Evolutionary conservation across 1,140 invertebrate species (phyloP).

Genomic region (Notospermus geniculatus): DNA sequence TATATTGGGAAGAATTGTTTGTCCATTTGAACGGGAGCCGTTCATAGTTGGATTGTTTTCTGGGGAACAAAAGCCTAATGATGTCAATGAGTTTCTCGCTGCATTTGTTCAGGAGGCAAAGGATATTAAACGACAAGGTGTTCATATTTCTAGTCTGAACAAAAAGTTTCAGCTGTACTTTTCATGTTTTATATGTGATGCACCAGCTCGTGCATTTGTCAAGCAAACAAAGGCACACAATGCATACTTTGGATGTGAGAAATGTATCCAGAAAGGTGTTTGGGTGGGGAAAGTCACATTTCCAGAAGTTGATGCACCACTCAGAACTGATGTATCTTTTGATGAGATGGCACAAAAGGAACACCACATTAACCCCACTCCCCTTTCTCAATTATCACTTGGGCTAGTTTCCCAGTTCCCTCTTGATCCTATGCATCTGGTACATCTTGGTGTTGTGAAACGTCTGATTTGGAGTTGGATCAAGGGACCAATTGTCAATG

Average conservation of each 20-base stretch:
- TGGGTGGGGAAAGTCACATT: constrained; percentile 27
- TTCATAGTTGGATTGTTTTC: constrained; percentile 20
- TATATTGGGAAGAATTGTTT: constrained; percentile 3
- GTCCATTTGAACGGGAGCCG: background rate
- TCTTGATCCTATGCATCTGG: constrained; percentile 46
- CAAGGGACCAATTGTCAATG: constrained; percentile 10
- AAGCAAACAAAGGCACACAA: constrained; percentile 17
- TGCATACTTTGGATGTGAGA: constrained; percentile 18
- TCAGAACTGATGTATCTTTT: constrained; percentile 38
- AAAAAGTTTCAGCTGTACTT: constrained; percentile 10
- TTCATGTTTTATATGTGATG: constrained; percentile 21
- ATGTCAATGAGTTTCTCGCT: constrained; percentile 11
- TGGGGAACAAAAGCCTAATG: constrained; percentile 16
- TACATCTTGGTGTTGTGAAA: constrained; percentile 39
- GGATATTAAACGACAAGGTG: constrained; percentile 6
- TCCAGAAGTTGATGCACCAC: constrained; percentile 23
- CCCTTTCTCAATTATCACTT: constrained; percentile 21
- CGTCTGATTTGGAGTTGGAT: constrained; percentile 43
- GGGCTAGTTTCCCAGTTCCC: constrained; percentile 33
- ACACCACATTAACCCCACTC: constrained; percentile 17
- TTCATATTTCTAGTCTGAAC: background rate
- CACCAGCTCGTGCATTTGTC: constrained; percentile 17
- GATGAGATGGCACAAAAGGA: constrained; percentile 22
- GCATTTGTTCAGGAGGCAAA: constrained; percentile 17
- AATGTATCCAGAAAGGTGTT: constrained; percentile 13